Percentiles rank a stretch among this genome's conserved stretches.
Evolutionary conservation across 1,140 invertebrate species (phyloP).

Genomic region (Drosophila miranda): DNA sequence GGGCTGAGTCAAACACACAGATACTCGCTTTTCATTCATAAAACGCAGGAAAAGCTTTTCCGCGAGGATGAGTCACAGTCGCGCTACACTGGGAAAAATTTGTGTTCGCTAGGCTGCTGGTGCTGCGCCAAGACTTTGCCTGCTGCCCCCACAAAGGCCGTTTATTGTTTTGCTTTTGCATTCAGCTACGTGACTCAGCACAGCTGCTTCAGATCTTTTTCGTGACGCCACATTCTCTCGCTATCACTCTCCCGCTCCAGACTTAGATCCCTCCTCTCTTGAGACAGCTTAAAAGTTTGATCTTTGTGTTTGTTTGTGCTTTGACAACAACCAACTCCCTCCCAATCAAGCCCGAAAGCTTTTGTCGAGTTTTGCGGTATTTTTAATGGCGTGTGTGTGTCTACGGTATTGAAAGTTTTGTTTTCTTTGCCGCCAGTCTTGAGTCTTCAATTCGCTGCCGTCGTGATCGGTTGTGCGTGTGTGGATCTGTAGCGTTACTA

Average conservation of each 20-base stretch:
- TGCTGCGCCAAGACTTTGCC: no score
- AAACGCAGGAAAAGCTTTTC: slow-evolving; percentile 64
- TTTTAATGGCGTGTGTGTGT: slow-evolving; percentile 40
- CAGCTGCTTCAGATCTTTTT: slow-evolving; percentile 27
- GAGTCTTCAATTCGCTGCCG: slow-evolving; percentile 65
- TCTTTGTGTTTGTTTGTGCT: slow-evolving; percentile 33
- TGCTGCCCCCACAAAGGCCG: slow-evolving; percentile 1
- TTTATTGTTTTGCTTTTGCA: slow-evolving; percentile 25
- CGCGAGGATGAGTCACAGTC: slow-evolving; percentile 43
- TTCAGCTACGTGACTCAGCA: slow-evolving; percentile 56
- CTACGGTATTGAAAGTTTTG: slow-evolving; percentile 34
- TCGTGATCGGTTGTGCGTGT: slow-evolving; percentile 60
- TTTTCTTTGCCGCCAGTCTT: slow-evolving; percentile 17
- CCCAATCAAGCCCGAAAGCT: slow-evolving; percentile 39
- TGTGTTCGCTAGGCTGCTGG: background rate
- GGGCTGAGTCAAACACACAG: slow-evolving; percentile 3
- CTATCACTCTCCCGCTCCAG: background rate
- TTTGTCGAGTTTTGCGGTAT: slow-evolving; percentile 18
- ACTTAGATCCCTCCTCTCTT: slow-evolving; percentile 4
- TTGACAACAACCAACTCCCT: slow-evolving; percentile 13
- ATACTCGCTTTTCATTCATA: slow-evolving; percentile 63
- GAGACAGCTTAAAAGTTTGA: slow-evolving; percentile 34
- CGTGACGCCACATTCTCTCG: background rate
- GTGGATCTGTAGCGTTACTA: background rate
- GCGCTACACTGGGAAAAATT: slow-evolving; percentile 47